These are phyloP conservation scores for Pelvicachromis taeniatus DNA, from an alignment of 2,113 vertebrate species.

Conservation along the genomic window DNA sequence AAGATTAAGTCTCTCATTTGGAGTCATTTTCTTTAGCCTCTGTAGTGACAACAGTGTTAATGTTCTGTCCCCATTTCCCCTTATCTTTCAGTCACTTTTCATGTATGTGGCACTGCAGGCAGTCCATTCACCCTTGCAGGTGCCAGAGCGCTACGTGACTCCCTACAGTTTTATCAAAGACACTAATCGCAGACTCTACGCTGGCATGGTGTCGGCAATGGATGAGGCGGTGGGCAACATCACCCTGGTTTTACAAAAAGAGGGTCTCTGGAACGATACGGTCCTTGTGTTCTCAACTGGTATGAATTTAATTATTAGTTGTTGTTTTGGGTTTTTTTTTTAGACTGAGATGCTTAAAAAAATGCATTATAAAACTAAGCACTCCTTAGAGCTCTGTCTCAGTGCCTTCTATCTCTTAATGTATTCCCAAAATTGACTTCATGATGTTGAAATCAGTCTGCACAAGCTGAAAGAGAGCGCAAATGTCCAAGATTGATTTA, in stretches of 20 bases:
- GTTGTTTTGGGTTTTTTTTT: not conserved
- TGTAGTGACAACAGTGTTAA: not conserved
- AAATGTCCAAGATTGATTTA: not conserved
- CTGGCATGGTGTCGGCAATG: conserved; percentile 92
- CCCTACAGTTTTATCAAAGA: conserved; percentile 84
- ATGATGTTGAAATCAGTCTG: not conserved
- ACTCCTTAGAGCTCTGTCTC: not conserved
- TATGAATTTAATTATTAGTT: conserved; percentile 35
- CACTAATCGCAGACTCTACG: conserved; percentile 75
- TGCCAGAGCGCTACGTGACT: conserved; percentile 80
- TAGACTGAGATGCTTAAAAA: not conserved
- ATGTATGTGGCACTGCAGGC: conserved; percentile 92
- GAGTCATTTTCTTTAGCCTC: not conserved
- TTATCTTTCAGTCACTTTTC: conserved; percentile 84
- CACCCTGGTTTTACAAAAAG: conserved; percentile 76
- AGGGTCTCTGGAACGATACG: conserved; percentile 86
- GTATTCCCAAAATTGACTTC: not conserved
- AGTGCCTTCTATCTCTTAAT: not conserved
- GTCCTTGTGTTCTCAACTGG: conserved; percentile 94
- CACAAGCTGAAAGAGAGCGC: not conserved
- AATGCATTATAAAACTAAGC: not conserved
- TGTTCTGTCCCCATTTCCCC: not conserved
- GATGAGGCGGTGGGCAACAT: conserved; percentile 95
- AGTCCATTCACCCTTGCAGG: conserved; percentile 86
- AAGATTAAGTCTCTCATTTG: not conserved